Conservation (phyloP, 2,888 invertebrate species). For the Drosophila nr. fundita region DNA sequence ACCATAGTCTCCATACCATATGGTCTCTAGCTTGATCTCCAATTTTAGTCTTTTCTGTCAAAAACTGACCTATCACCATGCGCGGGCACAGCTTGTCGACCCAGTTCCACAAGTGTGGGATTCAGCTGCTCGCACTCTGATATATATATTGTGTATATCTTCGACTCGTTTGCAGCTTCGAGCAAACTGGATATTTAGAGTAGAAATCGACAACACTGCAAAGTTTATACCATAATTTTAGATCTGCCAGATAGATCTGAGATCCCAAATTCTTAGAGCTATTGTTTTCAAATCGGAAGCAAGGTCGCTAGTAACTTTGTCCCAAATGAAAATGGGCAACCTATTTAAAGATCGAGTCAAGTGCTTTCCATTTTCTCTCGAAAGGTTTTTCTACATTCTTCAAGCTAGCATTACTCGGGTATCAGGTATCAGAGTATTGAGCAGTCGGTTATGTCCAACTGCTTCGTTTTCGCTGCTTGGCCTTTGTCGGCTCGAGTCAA, state of each 20-base stretch:
- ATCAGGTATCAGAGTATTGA: background rate
- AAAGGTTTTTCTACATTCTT: background rate
- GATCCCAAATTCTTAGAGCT: background rate
- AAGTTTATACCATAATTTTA: background rate
- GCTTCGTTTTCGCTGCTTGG: background rate
- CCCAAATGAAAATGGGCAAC: background rate
- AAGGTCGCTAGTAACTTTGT: background rate
- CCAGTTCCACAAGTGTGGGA: background rate
- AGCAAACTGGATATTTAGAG: background rate
- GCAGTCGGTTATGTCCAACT: background rate
- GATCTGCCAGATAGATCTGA: background rate
- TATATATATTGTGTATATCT: background rate
- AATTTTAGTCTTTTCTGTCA: background rate
- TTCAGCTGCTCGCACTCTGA: background rate
- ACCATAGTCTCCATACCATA: background rate
- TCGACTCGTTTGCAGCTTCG: too few relatives aligned
- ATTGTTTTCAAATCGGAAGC: background rate
- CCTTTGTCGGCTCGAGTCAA: conserved; percentile 30
- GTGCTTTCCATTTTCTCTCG: too few relatives aligned
- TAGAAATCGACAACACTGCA: background rate
- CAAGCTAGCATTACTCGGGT: background rate
- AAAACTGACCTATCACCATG: background rate
- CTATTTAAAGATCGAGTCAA: too few relatives aligned
- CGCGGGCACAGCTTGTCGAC: background rate
- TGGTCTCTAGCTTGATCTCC: background rate